phyloP scores from a whole-genome alignment of 2,797 vertebrate species.

The Acestrorhynchus altus region DNA sequence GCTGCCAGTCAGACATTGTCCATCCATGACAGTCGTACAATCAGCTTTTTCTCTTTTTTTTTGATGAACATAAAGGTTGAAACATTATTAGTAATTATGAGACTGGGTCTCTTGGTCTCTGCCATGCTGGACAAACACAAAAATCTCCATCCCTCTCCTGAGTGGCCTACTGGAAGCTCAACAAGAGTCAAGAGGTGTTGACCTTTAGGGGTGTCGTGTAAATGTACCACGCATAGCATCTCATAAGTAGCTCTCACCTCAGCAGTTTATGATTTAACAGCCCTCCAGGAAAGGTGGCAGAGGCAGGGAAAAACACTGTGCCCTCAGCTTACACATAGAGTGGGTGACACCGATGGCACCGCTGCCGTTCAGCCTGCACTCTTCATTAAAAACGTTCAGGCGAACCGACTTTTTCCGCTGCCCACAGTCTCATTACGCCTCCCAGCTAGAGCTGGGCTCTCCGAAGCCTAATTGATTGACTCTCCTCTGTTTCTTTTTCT shows the following conservation, averaged over 20 bases:
- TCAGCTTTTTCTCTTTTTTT: no score
- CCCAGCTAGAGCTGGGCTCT: conserved; percentile 63
- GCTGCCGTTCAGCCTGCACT: conserved; percentile 20
- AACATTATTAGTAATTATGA: no score
- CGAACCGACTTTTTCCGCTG: conserved; percentile 48
- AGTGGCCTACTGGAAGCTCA: background rate
- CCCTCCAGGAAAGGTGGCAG: conserved; percentile 7
- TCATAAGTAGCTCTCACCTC: background rate
- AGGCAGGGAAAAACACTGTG: background rate
- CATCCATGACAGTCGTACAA: no score
- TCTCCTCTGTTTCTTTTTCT: conserved; percentile 43
- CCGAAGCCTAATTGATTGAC: conserved; percentile 76
- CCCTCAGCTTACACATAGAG: conserved; percentile 9
- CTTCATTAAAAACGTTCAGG: conserved; percentile 26
- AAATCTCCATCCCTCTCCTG: background rate
- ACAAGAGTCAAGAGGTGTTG: background rate
- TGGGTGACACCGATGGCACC: conserved; percentile 28
- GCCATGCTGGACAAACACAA: background rate
- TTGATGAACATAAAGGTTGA: no score
- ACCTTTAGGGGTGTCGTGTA: no score
- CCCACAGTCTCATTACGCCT: conserved; percentile 70
- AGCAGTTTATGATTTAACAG: conserved; percentile 1
- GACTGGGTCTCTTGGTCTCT: background rate
- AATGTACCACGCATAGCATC: background rate
- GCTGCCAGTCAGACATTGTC: no score